Base-by-base conservation (phyloP, 2,888 invertebrate genomes). In the Phengaris arion region DNA sequence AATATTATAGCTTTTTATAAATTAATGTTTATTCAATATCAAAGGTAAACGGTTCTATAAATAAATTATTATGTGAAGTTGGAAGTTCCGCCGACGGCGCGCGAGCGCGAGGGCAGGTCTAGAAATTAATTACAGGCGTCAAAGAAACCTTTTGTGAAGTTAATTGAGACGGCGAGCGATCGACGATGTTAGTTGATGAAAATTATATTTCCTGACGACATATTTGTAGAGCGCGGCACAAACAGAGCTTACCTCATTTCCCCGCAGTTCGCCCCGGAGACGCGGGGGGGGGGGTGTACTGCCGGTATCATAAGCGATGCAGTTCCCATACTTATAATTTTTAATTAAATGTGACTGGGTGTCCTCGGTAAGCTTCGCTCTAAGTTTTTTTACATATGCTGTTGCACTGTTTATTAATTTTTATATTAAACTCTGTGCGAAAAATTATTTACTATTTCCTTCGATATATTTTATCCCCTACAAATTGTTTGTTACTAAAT, bases 51-150 rank as follows among this genome's bases (percentile, higher is more conserved):
- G 64, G 10, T 64, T 64, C 64, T 64, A 64, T 45, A 64, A 35
- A 45, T 64, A 64, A 64, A 35, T 35, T 6, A 64, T 35, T 13
- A 45, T 64, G 64, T 35, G 35, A 35, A 22, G 9, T 22, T 22
- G 8, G 22, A 15, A 57, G 22, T 59, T 13, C 46, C 46, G 46
- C 7, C 10, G 45, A 45, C 6, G 13, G 46, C 46, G 46, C 45
- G 68, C 8, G 6, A 7, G 13, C 46, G 9, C 69, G 48, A 48
- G 69, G 15, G 69, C 46, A 69, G n/a, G 46, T 48, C 46, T n/a
- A 69, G 46, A 69, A 69, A 69, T 69, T 69, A 69, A 69, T 69
- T 69, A 69, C 69, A 13, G 48, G 9, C 69, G 10, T 69, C 64
- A 69, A 69, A 69, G 69, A 48, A 69, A 69, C 69, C 48, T 69